Percentiles rank a stretch among this genome's conserved stretches.
Evolutionary conservation across 2,888 invertebrate species (phyloP).

Genomic region (Papilio gigon): DNA sequence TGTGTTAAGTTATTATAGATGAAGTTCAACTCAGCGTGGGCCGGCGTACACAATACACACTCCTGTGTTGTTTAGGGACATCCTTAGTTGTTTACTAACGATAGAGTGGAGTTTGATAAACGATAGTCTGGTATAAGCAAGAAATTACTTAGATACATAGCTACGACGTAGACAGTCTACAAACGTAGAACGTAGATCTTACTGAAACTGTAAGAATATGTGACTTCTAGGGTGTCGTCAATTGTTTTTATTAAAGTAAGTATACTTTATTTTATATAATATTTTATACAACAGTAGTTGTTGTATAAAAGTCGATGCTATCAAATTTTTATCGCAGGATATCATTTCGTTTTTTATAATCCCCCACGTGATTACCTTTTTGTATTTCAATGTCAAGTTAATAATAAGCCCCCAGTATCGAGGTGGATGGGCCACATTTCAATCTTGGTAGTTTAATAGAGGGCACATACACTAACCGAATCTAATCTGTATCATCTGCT

Average conservation of each 20-base stretch:
- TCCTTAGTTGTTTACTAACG: constrained; percentile 1
- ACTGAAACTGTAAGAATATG: not conserved
- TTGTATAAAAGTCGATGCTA: too few relatives aligned
- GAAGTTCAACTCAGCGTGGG: constrained; percentile 30
- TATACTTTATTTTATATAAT: too few relatives aligned
- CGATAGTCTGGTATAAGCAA: not conserved
- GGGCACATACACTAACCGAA: constrained; percentile 55
- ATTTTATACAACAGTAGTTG: too few relatives aligned
- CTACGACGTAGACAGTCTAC: not conserved
- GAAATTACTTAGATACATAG: not conserved
- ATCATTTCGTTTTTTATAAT: not conserved
- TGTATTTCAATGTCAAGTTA: constrained; percentile 25
- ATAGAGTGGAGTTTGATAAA: not conserved
- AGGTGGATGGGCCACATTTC: constrained; percentile 53
- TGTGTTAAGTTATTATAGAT: constrained; percentile 43
- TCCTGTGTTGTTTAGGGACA: constrained; percentile 21
- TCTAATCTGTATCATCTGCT: constrained; percentile 81
- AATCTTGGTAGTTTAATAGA: constrained; percentile 52
- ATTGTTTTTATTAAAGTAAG: not conserved
- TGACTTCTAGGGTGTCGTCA: not conserved
- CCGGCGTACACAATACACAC: constrained; percentile 33
- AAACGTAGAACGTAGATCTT: not conserved
- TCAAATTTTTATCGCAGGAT: not conserved
- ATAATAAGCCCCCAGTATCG: constrained; percentile 23
- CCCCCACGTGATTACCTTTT: constrained; percentile 31